Percentiles rank a stretch among this genome's conserved stretches.
These are phyloP conservation scores for Paracyclopina nana DNA, from an alignment of 1,140 invertebrate species.

Conservation along the genomic window DNA sequence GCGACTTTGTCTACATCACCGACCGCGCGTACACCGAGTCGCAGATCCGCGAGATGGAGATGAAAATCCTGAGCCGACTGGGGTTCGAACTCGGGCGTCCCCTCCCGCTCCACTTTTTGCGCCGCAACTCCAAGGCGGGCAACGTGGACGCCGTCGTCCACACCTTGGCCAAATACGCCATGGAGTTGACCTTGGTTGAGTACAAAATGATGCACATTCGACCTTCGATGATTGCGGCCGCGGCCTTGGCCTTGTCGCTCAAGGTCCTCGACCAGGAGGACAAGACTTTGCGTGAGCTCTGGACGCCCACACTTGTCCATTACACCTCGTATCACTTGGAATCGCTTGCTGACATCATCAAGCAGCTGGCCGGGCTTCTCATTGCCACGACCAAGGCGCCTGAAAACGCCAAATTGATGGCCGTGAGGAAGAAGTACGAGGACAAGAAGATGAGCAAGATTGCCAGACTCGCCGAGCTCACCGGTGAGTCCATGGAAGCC, in stretches of 20 bases:
- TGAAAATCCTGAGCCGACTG: slow-evolving; percentile 46
- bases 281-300: slow-evolving; percentile 2
- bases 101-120: slow-evolving; percentile 64
- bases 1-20: slow-evolving; percentile 78
- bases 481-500: too few relatives aligned
- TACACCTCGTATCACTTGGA: slow-evolving; percentile 8
- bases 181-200: slow-evolving; percentile 62
- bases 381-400: neutral
- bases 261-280: neutral
- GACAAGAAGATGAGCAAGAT: slow-evolving; percentile 1
- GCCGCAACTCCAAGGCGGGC: slow-evolving; percentile 41
- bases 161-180: slow-evolving; percentile 73
- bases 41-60: slow-evolving; percentile 67
- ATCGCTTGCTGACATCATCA: neutral
- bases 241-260: neutral
- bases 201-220: slow-evolving; percentile 48
- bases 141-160: slow-evolving; percentile 43
- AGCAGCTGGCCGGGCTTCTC: neutral
- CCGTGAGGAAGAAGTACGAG: neutral
- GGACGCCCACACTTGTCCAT: slow-evolving; percentile 14
- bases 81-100: slow-evolving; percentile 65
- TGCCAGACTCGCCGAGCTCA: neutral
- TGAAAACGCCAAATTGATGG: neutral
- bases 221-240: slow-evolving; percentile 10
- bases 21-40: slow-evolving; percentile 61